Evolutionary conservation across 2,888 invertebrate species (phyloP).

Genomic region (Encarsia formosa): DNA sequence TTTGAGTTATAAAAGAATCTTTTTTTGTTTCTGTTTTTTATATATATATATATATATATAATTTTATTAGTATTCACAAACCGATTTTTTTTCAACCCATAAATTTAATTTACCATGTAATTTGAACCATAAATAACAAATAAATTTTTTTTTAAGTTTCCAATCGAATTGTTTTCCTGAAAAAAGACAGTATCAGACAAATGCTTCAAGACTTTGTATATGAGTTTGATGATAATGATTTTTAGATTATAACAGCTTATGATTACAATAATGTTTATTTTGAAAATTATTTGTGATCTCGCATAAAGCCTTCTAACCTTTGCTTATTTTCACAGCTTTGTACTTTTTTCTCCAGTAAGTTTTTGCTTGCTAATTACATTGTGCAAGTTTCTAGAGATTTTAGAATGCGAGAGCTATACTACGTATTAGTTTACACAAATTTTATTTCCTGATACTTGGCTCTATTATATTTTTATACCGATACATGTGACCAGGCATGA

Average conservation of each 20-base stretch:
- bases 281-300: conserved; percentile 16
- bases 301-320: conserved; percentile 7
- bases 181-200: background rate
- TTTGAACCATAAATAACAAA: too few relatives aligned
- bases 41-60: too few relatives aligned
- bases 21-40: too few relatives aligned
- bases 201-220: conserved; percentile 10
- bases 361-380: conserved; percentile 1
- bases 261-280: conserved; percentile 14
- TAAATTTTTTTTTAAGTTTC: too few relatives aligned
- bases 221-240: conserved; percentile 11
- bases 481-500: conserved; percentile 14
- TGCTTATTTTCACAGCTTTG: conserved; percentile 10
- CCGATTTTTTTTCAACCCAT: too few relatives aligned
- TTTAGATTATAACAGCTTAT: conserved; percentile 16
- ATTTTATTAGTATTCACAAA: too few relatives aligned
- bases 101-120: too few relatives aligned
- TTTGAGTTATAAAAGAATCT: conserved; percentile 7
- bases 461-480: background rate
- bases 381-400: conserved; percentile 1
- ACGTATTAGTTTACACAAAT: conserved; percentile 3
- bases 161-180: too few relatives aligned
- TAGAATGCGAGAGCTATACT: conserved; percentile 11
- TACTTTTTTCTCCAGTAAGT: conserved; percentile 17
- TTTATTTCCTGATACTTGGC: conserved; percentile 1